Evolutionary conservation across 2,888 invertebrate species (phyloP), one percentile per base, ranked within the genome.

Genomic region (Tillus elongatus): DNA sequence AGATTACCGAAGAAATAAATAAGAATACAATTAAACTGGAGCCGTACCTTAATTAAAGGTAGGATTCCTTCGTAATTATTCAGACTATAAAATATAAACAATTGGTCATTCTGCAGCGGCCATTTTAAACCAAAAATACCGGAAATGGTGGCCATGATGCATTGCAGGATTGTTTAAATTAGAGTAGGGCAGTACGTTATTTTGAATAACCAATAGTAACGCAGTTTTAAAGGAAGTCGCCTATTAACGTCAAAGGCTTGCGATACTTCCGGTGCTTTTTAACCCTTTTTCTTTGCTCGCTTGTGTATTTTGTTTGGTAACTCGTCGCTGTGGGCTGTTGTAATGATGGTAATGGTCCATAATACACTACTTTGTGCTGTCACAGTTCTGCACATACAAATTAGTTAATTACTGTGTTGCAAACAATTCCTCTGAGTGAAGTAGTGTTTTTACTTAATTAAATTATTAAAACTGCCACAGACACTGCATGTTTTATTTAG

Each of bases 121-220:
- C 54, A 54, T 54, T 54, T 54, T 52, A 46, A 43, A 43, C 35
- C 33, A 36, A 30, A 19, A 19, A 38, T 42, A 42, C 51, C 50
- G 54, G 54, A 54, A 48, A 49, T 49, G 47, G 49, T 42, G 35
- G 51, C 52, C 54, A 54, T 52, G 44, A 51, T 54, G 47, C 49
- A 48, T 47, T 49, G 42, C 38, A 44, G 49, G 51, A 51, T 53
- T 47, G n/a, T 48, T 42, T 40, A 52, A 49, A 51, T 51, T 48
- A 47, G 45, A 40, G 42, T 42, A 30, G 44, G 47, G 46, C 51
- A 39, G 49, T 45, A 40, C 49, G 49, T 42, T 40, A 40, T 45
- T 44, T 40, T 26, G 35, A 46, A 46, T 40, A 49, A 44, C 53
- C 53, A 53, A 53, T 53, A 45, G 41, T 33, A 37, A 39, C 44